Conservation (phyloP, 2,797 vertebrate species). For the Gallinago solitaria region DNA sequence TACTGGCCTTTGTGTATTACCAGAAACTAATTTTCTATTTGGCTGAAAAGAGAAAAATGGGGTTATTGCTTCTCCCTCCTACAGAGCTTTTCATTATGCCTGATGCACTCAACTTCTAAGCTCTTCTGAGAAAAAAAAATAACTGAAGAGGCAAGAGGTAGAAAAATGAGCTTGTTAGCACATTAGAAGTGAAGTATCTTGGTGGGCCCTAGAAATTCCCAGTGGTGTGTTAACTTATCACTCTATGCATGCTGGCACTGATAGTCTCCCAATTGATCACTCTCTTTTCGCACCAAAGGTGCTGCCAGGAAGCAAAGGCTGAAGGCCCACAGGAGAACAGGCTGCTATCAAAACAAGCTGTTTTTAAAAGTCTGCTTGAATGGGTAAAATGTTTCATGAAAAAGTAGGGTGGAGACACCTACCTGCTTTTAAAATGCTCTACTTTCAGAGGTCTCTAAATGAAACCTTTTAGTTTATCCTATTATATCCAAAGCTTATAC, state of each 20-base stretch:
- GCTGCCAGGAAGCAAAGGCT: slow-evolving; percentile 84
- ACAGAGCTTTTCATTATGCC: slow-evolving; percentile 92
- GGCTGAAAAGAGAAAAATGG: slow-evolving; percentile 93
- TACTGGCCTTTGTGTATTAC: slow-evolving; percentile 94
- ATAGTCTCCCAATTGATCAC: slow-evolving; percentile 89
- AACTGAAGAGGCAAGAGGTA: slow-evolving; percentile 87
- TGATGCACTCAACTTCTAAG: slow-evolving; percentile 90
- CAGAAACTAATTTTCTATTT: slow-evolving; percentile 98
- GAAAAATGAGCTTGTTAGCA: slow-evolving; percentile 96
- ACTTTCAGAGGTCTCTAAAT: slow-evolving; percentile 79
- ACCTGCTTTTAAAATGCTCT: slow-evolving; percentile 81
- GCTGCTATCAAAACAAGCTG: slow-evolving; percentile 85
- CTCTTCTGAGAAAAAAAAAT: slow-evolving; percentile 88
- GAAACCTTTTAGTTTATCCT: slow-evolving; percentile 80
- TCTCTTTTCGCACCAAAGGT: slow-evolving; percentile 83
- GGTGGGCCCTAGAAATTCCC: slow-evolving; percentile 87
- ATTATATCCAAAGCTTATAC: slow-evolving; percentile 74
- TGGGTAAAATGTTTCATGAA: slow-evolving; percentile 81
- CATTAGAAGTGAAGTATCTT: slow-evolving; percentile 91
- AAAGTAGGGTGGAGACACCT: slow-evolving; percentile 82
- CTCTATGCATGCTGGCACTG: slow-evolving; percentile 88
- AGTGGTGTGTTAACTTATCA: slow-evolving; percentile 89
- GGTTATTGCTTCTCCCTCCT: slow-evolving; percentile 88
- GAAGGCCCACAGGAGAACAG: slow-evolving; percentile 83
- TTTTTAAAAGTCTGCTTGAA: slow-evolving; percentile 84